phyloP scores from a whole-genome alignment of 2,113 vertebrate genomes.

The Chaetorhynchus papuensis region DNA sequence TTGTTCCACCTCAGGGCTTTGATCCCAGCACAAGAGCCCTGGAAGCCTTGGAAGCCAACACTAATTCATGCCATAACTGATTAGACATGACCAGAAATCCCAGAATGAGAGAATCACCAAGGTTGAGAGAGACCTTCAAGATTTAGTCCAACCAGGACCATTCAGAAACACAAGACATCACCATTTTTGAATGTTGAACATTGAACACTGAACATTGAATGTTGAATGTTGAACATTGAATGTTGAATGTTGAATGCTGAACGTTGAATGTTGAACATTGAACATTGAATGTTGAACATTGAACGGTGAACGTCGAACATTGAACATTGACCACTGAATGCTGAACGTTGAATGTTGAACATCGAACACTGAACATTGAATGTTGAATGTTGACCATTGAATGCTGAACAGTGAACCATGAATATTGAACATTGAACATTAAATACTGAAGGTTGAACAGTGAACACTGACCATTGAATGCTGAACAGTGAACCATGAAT shows the following conservation, averaged over 20 bases:
- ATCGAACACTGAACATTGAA: accelerated
- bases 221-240: accelerated
- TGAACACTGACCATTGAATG: accelerated
- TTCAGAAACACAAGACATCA: neutral
- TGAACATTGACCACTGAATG: accelerated
- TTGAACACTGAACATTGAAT: accelerated
- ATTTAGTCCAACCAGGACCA: neutral
- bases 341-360: accelerated
- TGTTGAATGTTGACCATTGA: no score
- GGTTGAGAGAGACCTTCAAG: neutral
- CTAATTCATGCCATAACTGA: neutral
- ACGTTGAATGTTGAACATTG: accelerated
- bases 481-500: accelerated
- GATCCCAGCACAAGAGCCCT: neutral
- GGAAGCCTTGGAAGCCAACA: neutral
- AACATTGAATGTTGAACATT: accelerated
- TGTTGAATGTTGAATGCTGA: accelerated
- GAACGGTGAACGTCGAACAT: accelerated
- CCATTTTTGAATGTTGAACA: neutral
- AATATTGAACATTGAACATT: accelerated
- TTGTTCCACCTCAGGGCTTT: neutral
- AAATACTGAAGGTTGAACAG: no score
- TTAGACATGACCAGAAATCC: neutral
- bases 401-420: accelerated
- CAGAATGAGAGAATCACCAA: accelerated